Percentiles rank a stretch among this genome's conserved stretches.
Conservation (phyloP, 2,888 invertebrate genomes). For the Agrochola litura region DNA sequence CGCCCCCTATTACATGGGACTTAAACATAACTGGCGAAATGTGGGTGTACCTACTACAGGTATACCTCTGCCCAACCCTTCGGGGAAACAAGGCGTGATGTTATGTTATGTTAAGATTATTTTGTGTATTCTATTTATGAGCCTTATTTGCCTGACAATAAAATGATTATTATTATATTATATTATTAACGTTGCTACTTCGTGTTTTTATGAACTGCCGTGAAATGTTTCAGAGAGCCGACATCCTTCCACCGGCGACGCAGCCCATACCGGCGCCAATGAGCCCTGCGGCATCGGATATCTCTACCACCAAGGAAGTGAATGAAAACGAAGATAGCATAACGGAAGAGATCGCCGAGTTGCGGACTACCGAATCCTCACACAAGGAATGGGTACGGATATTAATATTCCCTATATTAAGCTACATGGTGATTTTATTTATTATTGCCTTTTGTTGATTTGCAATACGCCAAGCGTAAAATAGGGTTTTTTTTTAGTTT, state of each 20-base stretch:
- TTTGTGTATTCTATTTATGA: too few species aligned
- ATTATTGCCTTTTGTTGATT: slow-evolving; percentile 35
- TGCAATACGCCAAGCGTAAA: not conserved
- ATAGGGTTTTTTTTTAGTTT: not conserved
- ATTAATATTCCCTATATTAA: slow-evolving; percentile 28
- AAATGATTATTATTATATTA: too few species aligned
- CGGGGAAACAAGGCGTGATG: too few species aligned
- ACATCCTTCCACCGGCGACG: slow-evolving; percentile 49
- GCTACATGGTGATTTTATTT: slow-evolving; percentile 29
- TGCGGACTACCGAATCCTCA: slow-evolving; percentile 73
- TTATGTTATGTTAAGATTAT: too few species aligned
- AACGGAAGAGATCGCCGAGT: slow-evolving; percentile 79
- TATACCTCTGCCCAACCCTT: too few species aligned
- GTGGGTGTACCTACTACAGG: too few species aligned
- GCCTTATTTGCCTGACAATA: too few species aligned
- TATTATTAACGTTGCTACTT: not conserved
- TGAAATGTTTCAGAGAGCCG: slow-evolving; percentile 69
- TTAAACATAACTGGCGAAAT: too few species aligned
- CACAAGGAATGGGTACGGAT: slow-evolving; percentile 81
- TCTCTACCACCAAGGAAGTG: slow-evolving; percentile 60
- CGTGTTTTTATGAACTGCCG: slow-evolving; percentile 6
- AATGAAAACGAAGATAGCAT: slow-evolving; percentile 78
- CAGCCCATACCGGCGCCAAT: slow-evolving; percentile 75
- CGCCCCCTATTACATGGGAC: too few species aligned
- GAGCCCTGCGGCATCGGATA: slow-evolving; percentile 60